These are phyloP conservation scores for Tokudaia muenninki DNA, from an alignment of 2,797 vertebrate genomes.

Conservation along the genomic window DNA sequence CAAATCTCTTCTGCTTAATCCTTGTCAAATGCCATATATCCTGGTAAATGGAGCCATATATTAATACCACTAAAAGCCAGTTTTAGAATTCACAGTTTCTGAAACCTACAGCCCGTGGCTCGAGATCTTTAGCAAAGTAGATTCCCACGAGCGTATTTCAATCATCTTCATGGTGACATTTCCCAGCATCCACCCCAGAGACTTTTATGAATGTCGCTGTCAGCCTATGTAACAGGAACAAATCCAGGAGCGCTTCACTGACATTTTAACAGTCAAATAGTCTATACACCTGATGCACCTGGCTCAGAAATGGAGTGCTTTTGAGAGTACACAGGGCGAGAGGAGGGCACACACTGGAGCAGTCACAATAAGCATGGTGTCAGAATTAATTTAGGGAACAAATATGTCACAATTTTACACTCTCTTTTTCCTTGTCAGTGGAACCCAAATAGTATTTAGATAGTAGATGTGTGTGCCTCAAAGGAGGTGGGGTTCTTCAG, in stretches of 20 bases:
- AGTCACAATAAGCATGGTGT: not conserved
- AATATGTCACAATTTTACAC: not conserved
- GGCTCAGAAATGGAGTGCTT: not conserved
- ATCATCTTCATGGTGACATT: conserved; percentile 50
- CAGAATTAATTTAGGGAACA: not conserved
- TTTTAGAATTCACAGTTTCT: conserved; percentile 38
- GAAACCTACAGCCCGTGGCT: conserved; percentile 10
- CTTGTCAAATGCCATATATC: not conserved
- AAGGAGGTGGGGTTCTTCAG: not conserved
- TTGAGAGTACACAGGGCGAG: not conserved
- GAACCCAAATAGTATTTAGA: not conserved
- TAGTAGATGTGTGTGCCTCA: not conserved
- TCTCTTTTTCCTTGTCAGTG: not conserved
- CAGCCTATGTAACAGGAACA: conserved; percentile 25
- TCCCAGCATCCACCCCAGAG: not conserved
- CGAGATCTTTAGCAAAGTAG: not conserved
- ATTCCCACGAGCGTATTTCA: conserved; percentile 36
- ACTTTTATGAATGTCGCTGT: conserved; percentile 30
- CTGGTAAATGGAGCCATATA: not conserved
- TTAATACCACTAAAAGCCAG: not conserved
- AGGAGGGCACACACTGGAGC: not conserved
- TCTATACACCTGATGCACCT: not conserved
- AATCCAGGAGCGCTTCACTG: conserved; percentile 12
- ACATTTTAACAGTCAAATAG: conserved; percentile 35
- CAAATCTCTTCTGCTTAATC: conserved; percentile 23